These are phyloP conservation scores for Pygoscelis antarcticus DNA, from an alignment of 2,113 vertebrate species.

Conservation along the genomic window DNA sequence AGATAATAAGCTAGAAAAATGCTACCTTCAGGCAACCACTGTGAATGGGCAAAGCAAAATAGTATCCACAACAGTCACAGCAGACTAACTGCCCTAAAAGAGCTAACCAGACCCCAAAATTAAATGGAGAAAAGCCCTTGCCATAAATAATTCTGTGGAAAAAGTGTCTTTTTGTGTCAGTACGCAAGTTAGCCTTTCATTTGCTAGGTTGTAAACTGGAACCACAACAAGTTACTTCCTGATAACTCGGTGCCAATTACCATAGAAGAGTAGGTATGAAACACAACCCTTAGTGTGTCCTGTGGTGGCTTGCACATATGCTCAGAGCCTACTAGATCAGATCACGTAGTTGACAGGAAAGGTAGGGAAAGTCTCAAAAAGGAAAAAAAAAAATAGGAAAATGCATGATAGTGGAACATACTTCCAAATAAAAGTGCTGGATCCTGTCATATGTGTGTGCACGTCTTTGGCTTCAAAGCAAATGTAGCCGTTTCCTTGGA, in stretches of 20 bases:
- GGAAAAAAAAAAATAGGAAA: not conserved
- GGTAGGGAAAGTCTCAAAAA: not conserved
- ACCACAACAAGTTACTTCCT: not conserved
- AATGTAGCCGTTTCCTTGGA: not conserved
- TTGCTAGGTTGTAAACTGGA: not conserved
- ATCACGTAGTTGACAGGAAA: not conserved
- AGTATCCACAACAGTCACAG: not conserved
- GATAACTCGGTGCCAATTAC: not conserved
- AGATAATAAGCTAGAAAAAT: not conserved
- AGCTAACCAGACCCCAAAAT: not conserved
- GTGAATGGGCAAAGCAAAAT: not conserved
- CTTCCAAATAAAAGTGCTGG: not conserved
- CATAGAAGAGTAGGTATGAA: not conserved
- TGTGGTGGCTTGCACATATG: not conserved
- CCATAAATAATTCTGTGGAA: not conserved
- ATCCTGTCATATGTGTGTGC: not conserved
- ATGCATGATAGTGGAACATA: not conserved
- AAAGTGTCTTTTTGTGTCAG: not conserved
- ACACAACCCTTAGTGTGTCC: not conserved
- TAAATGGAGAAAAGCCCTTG: not conserved
- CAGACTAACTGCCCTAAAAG: not conserved
- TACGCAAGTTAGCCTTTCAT: not conserved
- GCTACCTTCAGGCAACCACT: not conserved
- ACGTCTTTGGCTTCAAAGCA: not conserved
- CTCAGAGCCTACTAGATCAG: not conserved